phyloP scores from a whole-genome alignment of 2,888 invertebrate genomes.

The Diplolepis rosae region DNA sequence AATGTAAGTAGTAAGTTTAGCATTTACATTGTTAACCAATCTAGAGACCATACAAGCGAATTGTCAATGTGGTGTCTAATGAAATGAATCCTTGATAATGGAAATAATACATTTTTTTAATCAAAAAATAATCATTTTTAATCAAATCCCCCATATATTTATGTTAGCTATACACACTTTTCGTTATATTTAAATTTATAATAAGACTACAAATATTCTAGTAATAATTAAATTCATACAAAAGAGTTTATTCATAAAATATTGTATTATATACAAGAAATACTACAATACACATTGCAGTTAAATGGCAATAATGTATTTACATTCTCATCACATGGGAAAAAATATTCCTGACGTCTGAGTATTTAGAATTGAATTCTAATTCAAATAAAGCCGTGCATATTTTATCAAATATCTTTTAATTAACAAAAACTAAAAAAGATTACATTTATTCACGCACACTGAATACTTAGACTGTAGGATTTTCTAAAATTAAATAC shows the following conservation, averaged over 20 bases:
- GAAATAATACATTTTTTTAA: slow-evolving; percentile 61
- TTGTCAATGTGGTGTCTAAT: slow-evolving; percentile 61
- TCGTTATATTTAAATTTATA: background rate
- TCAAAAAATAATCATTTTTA: too few relatives aligned
- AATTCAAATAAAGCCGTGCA: too few relatives aligned
- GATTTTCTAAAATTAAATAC: too few relatives aligned
- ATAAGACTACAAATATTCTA: background rate
- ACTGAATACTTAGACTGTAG: too few relatives aligned
- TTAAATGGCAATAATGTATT: background rate
- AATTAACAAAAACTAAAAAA: too few relatives aligned
- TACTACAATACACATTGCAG: background rate
- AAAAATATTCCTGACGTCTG: background rate
- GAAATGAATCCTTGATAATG: slow-evolving; percentile 57
- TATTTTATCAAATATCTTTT: background rate
- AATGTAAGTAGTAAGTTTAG: slow-evolving; percentile 62
- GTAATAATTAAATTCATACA: slow-evolving; percentile 3
- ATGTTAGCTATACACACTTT: too few relatives aligned
- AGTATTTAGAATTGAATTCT: too few relatives aligned
- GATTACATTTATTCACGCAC: too few relatives aligned
- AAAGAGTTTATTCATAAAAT: slow-evolving; percentile 25
- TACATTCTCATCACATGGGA: background rate
- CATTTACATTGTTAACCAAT: slow-evolving; percentile 62
- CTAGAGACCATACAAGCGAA: slow-evolving; percentile 61
- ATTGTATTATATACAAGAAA: slow-evolving; percentile 17
- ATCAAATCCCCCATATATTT: too few relatives aligned